Percentiles rank a stretch among this genome's conserved stretches.
These are phyloP conservation scores for Sebastes cheni DNA, from an alignment of 2,797 vertebrate genomes.

Conservation along the genomic window DNA sequence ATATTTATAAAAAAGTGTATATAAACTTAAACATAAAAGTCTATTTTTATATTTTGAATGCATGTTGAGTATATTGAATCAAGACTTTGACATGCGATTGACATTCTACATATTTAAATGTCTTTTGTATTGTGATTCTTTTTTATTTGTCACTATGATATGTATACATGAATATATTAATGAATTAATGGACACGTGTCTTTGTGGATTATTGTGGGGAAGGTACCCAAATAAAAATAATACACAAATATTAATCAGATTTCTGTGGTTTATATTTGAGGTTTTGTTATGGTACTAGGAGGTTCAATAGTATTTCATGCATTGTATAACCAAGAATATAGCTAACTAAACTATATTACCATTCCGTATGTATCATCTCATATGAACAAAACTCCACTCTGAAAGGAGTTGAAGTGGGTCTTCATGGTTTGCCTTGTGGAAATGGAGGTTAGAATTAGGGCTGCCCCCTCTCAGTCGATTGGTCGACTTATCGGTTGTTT, in stretches of 20 bases:
- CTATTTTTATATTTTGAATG: slow-evolving; percentile 97
- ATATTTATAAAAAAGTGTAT: slow-evolving; percentile 96
- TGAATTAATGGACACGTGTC: slow-evolving; percentile 68
- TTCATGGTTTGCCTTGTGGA: neutral
- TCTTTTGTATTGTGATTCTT: slow-evolving; percentile 76
- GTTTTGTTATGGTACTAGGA: neutral
- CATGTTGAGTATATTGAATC: slow-evolving; percentile 83
- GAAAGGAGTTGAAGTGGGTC: neutral
- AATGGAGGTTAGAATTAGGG: neutral
- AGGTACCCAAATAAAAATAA: slow-evolving; percentile 67
- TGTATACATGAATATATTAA: slow-evolving; percentile 77
- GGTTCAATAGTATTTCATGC: neutral
- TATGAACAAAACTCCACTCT: neutral
- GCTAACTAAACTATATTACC: neutral
- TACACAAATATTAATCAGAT: slow-evolving; percentile 22
- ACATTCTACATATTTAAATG: slow-evolving; percentile 77
- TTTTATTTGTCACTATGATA: slow-evolving; percentile 69
- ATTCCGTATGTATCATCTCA: neutral
- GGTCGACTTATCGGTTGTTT: neutral
- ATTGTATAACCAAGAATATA: neutral
- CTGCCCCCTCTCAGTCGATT: neutral
- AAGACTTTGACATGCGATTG: slow-evolving; percentile 76
- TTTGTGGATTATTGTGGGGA: slow-evolving; percentile 66
- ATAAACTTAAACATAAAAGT: slow-evolving; percentile 88
- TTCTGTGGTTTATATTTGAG: neutral